These are phyloP conservation scores for Dugesia japonica DNA, from an alignment of 2,888 invertebrate genomes.

Conservation along the genomic window DNA sequence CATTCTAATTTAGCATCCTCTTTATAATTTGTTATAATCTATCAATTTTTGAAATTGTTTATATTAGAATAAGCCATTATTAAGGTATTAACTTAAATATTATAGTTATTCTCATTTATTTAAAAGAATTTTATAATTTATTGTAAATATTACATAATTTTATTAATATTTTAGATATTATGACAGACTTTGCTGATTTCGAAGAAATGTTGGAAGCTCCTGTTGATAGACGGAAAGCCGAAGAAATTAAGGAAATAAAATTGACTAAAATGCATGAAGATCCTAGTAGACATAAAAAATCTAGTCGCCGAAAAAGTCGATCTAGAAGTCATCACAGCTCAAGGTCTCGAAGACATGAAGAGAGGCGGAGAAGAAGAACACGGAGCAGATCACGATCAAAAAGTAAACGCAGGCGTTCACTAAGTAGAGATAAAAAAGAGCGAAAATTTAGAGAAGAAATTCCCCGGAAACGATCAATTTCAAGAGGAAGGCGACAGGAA, in stretches of 20 bases:
- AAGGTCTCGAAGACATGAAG: background rate
- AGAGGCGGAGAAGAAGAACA: background rate
- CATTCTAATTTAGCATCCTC: too few species aligned
- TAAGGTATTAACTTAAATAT: background rate
- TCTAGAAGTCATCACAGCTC: background rate
- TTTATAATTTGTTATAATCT: background rate
- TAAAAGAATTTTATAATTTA: too few species aligned
- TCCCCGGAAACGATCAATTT: background rate
- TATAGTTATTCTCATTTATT: too few species aligned
- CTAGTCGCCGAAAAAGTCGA: background rate
- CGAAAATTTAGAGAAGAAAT: background rate
- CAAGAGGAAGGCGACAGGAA: background rate
- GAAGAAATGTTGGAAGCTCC: constrained; percentile 1
- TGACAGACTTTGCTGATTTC: background rate
- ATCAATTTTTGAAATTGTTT: background rate
- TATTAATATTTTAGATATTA: background rate
- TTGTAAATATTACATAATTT: too few species aligned
- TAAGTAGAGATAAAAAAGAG: background rate
- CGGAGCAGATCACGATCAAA: background rate
- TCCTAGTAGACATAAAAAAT: background rate
- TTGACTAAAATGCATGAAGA: background rate
- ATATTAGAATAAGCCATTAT: background rate
- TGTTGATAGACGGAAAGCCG: background rate
- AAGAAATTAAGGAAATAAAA: background rate
- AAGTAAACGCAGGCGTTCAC: background rate